These are phyloP conservation scores for Enteromius mattozi DNA, from an alignment of 2,797 vertebrate species.

Conservation along the genomic window DNA sequence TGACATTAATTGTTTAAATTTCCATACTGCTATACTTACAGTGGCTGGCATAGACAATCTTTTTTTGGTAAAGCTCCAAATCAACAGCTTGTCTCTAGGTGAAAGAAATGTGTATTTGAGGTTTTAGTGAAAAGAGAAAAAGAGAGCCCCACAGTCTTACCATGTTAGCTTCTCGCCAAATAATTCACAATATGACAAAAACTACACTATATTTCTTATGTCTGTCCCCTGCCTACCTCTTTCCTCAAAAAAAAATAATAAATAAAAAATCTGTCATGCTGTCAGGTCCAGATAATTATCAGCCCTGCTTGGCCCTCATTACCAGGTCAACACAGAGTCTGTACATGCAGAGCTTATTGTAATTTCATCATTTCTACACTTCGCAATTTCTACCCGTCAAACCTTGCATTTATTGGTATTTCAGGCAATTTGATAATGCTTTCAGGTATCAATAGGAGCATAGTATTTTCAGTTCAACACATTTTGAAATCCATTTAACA, in stretches of 20 bases:
- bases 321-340: neutral
- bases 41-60: neutral
- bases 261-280: neutral
- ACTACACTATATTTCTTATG: neutral
- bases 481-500: neutral
- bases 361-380: neutral
- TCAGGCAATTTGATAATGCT: neutral
- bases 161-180: neutral
- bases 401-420: neutral
- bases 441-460: neutral
- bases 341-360: neutral
- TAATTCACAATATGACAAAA: neutral
- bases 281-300: neutral
- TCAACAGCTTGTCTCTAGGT: neutral
- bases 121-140: neutral
- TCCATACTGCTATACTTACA: constrained; percentile 23
- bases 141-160: no score
- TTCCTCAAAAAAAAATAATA: neutral
- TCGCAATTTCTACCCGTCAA: neutral
- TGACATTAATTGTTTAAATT: constrained; percentile 30
- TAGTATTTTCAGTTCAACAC: neutral
- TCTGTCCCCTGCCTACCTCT: neutral
- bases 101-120: neutral
- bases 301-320: neutral
- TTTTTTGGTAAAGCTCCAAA: constrained; percentile 8